Evolutionary conservation across 2,888 invertebrate genomes (phyloP).

Genomic region (Ectemnius continuus): DNA sequence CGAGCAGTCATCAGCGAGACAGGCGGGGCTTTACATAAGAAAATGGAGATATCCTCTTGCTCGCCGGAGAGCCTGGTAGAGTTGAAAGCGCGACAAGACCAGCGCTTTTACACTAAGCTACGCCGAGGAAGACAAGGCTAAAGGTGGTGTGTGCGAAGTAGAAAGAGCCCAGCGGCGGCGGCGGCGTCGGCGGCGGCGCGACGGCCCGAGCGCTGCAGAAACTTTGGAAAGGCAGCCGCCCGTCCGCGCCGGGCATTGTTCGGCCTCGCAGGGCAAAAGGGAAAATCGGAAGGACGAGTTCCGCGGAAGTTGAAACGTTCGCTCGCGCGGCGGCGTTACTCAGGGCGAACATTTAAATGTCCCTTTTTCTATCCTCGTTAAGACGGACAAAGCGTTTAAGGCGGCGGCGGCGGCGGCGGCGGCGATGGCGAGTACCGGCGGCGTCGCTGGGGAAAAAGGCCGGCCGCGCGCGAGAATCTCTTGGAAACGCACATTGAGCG

Average conservation of each 20-base stretch:
- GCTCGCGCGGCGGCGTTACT: constrained; percentile 35
- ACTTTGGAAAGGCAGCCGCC: constrained; percentile 23
- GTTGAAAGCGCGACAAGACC: too few relatives aligned
- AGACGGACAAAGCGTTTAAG: constrained; percentile 39
- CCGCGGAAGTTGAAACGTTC: constrained; percentile 40
- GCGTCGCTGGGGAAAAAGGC: constrained; percentile 9
- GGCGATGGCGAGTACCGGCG: too few relatives aligned
- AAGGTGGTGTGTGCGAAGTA: not conserved
- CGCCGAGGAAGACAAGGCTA: not conserved
- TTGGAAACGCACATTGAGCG: constrained; percentile 22
- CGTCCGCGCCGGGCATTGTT: constrained; percentile 31
- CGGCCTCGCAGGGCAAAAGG: constrained; percentile 9
- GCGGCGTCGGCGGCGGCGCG: too few relatives aligned
- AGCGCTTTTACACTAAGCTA: too few relatives aligned
- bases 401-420: not conserved
- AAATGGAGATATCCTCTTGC: too few relatives aligned
- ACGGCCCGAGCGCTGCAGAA: constrained; percentile 20
- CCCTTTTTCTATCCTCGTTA: constrained; percentile 36
- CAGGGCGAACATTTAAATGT: constrained; percentile 38
- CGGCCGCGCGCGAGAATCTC: constrained; percentile 11
- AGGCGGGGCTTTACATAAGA: too few relatives aligned
- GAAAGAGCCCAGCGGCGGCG: constrained; percentile 9
- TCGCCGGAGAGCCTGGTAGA: too few relatives aligned
- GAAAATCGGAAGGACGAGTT: constrained; percentile 37
- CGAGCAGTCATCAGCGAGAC: too few relatives aligned